Percentiles rank a stretch among this genome's conserved stretches.
These are phyloP conservation scores for Cantharis lateralis DNA, from an alignment of 2,888 invertebrate genomes.

Conservation along the genomic window DNA sequence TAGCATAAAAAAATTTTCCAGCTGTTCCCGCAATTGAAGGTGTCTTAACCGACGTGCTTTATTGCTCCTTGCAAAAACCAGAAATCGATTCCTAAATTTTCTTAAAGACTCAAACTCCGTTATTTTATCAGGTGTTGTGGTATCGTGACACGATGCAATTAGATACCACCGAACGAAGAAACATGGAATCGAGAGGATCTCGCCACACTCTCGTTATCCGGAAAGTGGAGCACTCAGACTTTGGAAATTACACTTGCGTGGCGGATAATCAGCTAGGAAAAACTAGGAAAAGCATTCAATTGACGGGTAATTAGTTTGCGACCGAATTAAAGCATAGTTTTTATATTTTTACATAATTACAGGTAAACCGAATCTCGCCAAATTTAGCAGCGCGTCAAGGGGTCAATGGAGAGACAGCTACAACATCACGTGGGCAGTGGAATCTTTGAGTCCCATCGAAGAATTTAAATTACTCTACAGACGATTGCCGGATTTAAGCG, in stretches of 20 bases:
- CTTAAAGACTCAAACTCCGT: not conserved
- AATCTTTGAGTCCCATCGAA: constrained; percentile 69
- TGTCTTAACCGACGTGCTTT: not conserved
- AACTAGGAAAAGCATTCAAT: constrained; percentile 66
- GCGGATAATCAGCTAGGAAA: constrained; percentile 72
- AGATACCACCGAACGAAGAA: constrained; percentile 68
- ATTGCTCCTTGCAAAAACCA: not conserved
- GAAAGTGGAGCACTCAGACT: constrained; percentile 69
- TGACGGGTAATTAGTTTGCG: constrained; percentile 58
- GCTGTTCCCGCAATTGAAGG: not conserved
- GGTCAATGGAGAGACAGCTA: constrained; percentile 66
- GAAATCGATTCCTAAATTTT: not conserved
- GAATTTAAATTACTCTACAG: constrained; percentile 70
- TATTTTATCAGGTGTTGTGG: constrained; percentile 64
- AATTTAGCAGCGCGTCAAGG: constrained; percentile 66
- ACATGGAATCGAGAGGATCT: constrained; percentile 69
- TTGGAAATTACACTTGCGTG: constrained; percentile 73
- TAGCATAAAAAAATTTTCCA: not conserved
- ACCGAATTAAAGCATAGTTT: not conserved
- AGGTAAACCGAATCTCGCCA: constrained; percentile 69
- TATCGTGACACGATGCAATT: constrained; percentile 71
- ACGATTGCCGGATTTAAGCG: constrained; percentile 59
- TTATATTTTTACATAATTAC: not conserved
- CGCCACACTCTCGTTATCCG: constrained; percentile 70
- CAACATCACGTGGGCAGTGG: constrained; percentile 71